These are phyloP conservation scores for Lycodopsis pacificus DNA, from an alignment of 2,797 vertebrate genomes.

Conservation along the genomic window DNA sequence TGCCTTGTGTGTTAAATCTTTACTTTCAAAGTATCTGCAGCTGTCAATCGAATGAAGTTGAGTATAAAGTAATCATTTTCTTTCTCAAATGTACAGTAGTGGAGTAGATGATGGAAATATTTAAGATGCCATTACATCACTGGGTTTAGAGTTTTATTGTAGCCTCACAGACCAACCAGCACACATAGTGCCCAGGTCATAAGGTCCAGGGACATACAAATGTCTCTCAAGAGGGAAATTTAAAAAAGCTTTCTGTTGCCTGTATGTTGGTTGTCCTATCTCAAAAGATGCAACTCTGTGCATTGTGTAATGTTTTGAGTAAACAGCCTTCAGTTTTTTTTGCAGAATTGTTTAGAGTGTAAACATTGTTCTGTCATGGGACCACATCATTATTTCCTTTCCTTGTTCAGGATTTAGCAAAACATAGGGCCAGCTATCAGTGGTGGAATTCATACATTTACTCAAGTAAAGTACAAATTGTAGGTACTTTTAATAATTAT, in stretches of 20 bases:
- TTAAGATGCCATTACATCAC: neutral
- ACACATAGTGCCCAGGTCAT: neutral
- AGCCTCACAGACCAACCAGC: too few species aligned
- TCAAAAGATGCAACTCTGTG: neutral
- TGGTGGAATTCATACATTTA: neutral
- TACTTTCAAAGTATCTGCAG: too few species aligned
- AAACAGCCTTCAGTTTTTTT: neutral
- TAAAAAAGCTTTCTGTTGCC: too few species aligned
- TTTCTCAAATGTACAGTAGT: too few species aligned
- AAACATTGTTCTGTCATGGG: neutral
- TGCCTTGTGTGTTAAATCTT: too few species aligned
- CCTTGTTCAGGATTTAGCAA: neutral
- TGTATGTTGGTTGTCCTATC: neutral
- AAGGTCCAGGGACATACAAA: neutral
- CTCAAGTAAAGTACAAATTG: neutral
- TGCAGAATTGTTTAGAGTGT: neutral
- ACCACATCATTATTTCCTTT: neutral
- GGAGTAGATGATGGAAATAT: too few species aligned
- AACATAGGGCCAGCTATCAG: neutral
- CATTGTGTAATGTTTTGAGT: neutral
- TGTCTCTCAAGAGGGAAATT: too few species aligned
- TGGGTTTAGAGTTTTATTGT: neutral
- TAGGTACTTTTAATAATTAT: neutral
- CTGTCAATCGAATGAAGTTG: too few species aligned
- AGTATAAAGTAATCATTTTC: too few species aligned